Base-by-base conservation (phyloP, 2,888 invertebrate species). In the Germaria angustata region DNA sequence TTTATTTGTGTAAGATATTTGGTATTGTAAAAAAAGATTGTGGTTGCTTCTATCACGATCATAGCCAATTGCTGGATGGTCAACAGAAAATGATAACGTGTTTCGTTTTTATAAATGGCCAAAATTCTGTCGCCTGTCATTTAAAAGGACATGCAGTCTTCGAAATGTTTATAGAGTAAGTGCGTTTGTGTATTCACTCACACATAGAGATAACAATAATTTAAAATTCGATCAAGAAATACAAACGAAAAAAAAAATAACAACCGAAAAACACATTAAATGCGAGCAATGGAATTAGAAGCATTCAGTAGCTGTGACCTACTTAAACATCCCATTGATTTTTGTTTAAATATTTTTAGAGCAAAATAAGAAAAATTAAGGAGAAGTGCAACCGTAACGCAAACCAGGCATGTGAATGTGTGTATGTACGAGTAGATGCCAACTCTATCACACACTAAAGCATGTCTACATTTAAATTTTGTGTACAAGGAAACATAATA, bases 251-350 rank as follows among this genome's bases (percentile, higher is more conserved):
- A 34, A 7, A 53, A 61, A 15, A 11, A 66, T n/a, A n/a, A n/a
- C 6, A 28, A 49, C 46, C 13, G 3, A 20, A 13, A 76, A 51
- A 32, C 51, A 41, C 39, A 61, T 41, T 28, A 49, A 49, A 41
- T 66, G 39, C 17, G 51, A 69, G n/a, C 28, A 41, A 20, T 4
- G 3, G n/a, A 22, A 22, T 9, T 11, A 5, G 32, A 32, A 69
- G 13, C 17, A n/a, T n/a, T n/a, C n/a, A 13, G 39, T 39, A 46
- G 51, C 32, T 77, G 69, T 81, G 82, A 82, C 82, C 82, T 79
- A 82, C 75, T 82, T 82, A 53, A 79, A 71, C 71, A 79, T 61
- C 75, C 36, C 75, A 82, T 82, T 82, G 79, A 76, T 82, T 82
- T 82, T 53, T 57, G 17, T 32, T 41, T n/a, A 20, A 28, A 59